Percentiles rank a stretch among this genome's conserved stretches.
Evolutionary conservation across 2,797 vertebrate species (phyloP).

Genomic region (Cheirogaleus major): DNA sequence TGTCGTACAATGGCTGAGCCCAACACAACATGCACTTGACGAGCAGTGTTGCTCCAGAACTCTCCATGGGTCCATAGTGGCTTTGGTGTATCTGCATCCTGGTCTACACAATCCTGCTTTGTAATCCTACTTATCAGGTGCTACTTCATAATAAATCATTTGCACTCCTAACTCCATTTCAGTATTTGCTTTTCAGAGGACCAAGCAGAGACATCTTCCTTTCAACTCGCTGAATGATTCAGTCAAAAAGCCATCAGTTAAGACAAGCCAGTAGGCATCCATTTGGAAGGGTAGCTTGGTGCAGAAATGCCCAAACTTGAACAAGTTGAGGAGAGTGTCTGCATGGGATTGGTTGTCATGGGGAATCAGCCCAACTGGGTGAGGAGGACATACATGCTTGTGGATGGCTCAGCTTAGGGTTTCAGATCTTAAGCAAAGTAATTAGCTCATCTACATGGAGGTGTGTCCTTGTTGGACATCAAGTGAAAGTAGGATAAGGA

Average conservation of each 20-base stretch:
- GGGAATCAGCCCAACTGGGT: background rate
- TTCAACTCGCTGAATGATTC: background rate
- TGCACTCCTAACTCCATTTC: background rate
- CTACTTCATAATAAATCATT: background rate
- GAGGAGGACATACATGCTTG: too few species aligned
- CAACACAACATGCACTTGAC: background rate
- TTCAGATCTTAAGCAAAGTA: background rate
- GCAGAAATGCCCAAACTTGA: background rate
- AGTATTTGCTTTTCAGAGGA: background rate
- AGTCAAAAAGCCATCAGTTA: background rate
- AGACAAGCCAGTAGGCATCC: too few species aligned
- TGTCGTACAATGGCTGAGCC: background rate
- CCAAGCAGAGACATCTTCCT: fast-evolving
- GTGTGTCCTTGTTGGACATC: background rate
- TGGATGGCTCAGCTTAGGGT: background rate
- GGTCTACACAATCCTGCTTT: background rate
- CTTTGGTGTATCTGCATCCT: background rate
- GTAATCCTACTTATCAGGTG: too few species aligned
- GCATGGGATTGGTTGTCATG: fast-evolving
- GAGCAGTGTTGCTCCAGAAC: background rate
- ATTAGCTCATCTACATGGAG: background rate
- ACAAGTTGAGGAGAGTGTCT: fast-evolving
- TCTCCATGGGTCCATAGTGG: background rate
- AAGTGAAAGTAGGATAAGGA: fast-evolving
- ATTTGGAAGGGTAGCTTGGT: background rate